Percentiles rank a stretch among this genome's conserved stretches.
These are phyloP conservation scores for Aspidiotus destructor DNA, from an alignment of 2,888 invertebrate genomes.

Conservation along the genomic window DNA sequence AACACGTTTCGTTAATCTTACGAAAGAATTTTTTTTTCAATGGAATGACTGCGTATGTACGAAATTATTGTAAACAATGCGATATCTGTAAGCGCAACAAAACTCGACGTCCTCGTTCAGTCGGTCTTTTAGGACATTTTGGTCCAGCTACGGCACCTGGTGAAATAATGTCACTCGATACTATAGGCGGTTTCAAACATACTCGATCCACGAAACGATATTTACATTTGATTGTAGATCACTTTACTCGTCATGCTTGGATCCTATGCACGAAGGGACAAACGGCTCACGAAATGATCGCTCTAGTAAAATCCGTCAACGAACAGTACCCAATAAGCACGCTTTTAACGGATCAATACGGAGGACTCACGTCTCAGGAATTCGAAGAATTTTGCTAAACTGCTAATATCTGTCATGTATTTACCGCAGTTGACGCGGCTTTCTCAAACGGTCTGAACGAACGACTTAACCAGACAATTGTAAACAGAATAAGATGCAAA, in stretches of 20 bases:
- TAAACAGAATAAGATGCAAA: constrained; percentile 1
- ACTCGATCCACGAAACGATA: constrained; percentile 38
- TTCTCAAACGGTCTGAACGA: constrained; percentile 23
- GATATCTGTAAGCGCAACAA: constrained; percentile 39
- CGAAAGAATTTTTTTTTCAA: constrained; percentile 24
- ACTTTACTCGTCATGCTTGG: constrained; percentile 38
- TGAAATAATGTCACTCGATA: constrained; percentile 39
- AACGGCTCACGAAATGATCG: constrained; percentile 38
- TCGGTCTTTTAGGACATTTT: constrained; percentile 38
- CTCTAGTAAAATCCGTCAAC: constrained; percentile 31
- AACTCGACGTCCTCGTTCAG: constrained; percentile 37
- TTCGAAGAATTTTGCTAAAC: constrained; percentile 37
- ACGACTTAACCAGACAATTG: constrained; percentile 2
- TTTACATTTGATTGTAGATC: constrained; percentile 38
- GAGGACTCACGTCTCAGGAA: constrained; percentile 11
- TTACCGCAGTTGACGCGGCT: constrained; percentile 36
- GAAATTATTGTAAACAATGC: constrained; percentile 33
- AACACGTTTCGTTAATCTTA: constrained; percentile 33
- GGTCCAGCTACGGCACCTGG: constrained; percentile 38
- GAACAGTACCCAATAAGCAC: constrained; percentile 24
- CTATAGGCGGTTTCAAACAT: constrained; percentile 39
- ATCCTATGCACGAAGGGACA: constrained; percentile 38
- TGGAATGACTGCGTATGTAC: constrained; percentile 36
- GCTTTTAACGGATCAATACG: too few species aligned
- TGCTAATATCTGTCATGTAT: constrained; percentile 35